A percentile compares a stretch with the other conserved stretches of the same genome.
phyloP scores from a whole-genome alignment of 1,140 invertebrate species.

The Apis dorsata region DNA sequence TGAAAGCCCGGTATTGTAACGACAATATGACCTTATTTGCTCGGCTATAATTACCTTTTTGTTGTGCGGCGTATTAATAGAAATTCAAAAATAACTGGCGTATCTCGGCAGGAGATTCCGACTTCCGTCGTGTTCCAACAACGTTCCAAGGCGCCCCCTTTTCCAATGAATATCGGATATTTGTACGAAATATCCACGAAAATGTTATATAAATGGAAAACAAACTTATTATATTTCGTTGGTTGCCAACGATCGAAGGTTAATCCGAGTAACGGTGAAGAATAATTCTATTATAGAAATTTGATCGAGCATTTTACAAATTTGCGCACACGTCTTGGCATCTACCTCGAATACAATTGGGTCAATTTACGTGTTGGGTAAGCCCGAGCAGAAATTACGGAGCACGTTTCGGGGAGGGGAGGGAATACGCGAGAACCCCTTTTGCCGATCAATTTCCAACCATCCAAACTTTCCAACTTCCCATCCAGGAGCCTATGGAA shows the following conservation, averaged over 20 bases:
- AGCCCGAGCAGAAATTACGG: slow-evolving; percentile 10
- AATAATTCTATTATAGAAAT: background rate
- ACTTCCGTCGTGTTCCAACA: background rate
- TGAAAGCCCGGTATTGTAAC: slow-evolving; percentile 56
- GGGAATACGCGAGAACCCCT: background rate
- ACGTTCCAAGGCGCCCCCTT: too few relatives aligned
- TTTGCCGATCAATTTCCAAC: slow-evolving; percentile 36
- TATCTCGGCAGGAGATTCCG: slow-evolving; percentile 17
- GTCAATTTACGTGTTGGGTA: slow-evolving; percentile 18
- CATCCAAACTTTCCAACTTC: slow-evolving; percentile 42
- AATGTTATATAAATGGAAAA: too few relatives aligned
- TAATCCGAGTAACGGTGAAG: background rate
- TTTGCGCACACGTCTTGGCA: background rate
- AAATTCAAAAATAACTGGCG: slow-evolving; percentile 33
- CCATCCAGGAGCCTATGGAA: slow-evolving; percentile 12
- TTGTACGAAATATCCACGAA: too few relatives aligned
- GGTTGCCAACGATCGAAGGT: too few relatives aligned
- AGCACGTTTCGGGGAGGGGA: background rate
- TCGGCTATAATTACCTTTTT: slow-evolving; percentile 56
- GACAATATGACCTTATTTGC: slow-evolving; percentile 51
- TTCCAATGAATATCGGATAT: too few relatives aligned
- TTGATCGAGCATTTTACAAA: background rate
- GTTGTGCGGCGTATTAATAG: slow-evolving; percentile 40
- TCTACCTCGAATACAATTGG: slow-evolving; percentile 1
- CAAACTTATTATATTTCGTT: too few relatives aligned